Percentiles rank a stretch among this genome's conserved stretches.
Conservation (phyloP, 2,113 vertebrate species). For the Baryphthengus martii region DNA sequence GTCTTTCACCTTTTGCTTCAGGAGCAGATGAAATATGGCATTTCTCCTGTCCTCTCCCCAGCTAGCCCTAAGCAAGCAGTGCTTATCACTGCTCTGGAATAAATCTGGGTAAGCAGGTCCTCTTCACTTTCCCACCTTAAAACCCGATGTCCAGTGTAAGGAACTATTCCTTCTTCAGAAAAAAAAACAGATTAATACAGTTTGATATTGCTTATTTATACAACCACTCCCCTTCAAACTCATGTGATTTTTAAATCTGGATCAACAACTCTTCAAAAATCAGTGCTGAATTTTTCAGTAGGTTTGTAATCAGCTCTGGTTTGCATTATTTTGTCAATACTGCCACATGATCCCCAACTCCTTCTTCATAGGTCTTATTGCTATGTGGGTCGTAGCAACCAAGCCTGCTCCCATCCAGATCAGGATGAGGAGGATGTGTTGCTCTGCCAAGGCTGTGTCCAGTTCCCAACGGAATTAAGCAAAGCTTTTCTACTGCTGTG, state of each 20-base stretch:
- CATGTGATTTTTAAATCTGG: background rate
- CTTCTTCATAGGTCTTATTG: background rate
- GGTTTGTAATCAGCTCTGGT: background rate
- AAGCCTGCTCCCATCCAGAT: rapidly evolving
- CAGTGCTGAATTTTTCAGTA: background rate
- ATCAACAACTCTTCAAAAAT: background rate
- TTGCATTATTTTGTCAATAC: background rate
- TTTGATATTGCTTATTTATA: background rate
- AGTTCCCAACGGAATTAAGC: background rate
- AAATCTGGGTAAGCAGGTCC: background rate
- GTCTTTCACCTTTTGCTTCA: background rate
- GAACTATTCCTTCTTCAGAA: background rate
- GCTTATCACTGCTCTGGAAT: background rate
- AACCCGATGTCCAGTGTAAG: background rate
- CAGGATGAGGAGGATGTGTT: background rate
- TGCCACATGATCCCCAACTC: background rate
- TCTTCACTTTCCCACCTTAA: background rate
- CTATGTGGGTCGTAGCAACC: background rate
- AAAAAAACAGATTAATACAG: background rate
- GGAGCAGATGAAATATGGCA: background rate
- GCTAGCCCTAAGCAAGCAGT: background rate
- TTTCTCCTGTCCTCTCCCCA: background rate
- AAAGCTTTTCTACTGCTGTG: background rate
- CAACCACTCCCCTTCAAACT: background rate
- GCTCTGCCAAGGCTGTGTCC: background rate